These are phyloP conservation scores for Vanacampus margaritifer DNA, from an alignment of 2,113 vertebrate species.

Conservation along the genomic window DNA sequence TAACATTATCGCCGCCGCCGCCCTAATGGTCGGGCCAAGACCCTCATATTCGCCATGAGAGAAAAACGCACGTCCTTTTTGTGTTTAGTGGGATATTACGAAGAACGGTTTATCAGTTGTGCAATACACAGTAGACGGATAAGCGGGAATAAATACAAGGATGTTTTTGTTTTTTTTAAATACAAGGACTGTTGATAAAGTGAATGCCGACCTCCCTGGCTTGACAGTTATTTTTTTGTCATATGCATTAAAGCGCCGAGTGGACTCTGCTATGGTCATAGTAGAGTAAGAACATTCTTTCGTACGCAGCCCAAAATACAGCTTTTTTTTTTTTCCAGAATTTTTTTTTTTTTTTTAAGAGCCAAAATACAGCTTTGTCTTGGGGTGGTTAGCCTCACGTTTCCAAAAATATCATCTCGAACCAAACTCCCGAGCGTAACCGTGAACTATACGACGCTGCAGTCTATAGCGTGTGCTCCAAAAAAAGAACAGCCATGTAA, in stretches of 20 bases:
- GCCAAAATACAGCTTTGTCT: slow-evolving; percentile 1
- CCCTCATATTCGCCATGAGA: slow-evolving; percentile 21
- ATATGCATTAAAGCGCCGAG: neutral
- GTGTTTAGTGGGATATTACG: neutral
- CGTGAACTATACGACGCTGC: neutral
- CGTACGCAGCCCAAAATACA: neutral
- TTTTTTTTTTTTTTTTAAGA: no score
- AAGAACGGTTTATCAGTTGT: slow-evolving; percentile 4
- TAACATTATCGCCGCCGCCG: slow-evolving; percentile 41
- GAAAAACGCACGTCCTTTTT: slow-evolving; percentile 1
- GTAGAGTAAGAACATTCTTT: neutral
- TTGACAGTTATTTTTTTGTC: neutral
- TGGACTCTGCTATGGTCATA: neutral
- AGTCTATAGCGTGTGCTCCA: neutral
- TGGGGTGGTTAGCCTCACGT: neutral
- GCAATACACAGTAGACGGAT: neutral
- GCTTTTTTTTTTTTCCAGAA: no score
- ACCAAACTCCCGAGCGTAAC: neutral
- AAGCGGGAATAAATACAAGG: neutral
- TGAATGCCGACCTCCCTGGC: neutral
- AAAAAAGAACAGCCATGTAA: neutral
- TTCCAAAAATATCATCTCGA: slow-evolving; percentile 1
- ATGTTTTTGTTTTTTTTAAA: no score
- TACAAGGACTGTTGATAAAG: neutral
- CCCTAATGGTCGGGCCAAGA: slow-evolving; percentile 47